Evolutionary conservation across 35 echinoderm and acorn worm species (phyloP), one percentile per base, ranked within the genome.

Genomic region (Eucidaris tribuloides): DNA sequence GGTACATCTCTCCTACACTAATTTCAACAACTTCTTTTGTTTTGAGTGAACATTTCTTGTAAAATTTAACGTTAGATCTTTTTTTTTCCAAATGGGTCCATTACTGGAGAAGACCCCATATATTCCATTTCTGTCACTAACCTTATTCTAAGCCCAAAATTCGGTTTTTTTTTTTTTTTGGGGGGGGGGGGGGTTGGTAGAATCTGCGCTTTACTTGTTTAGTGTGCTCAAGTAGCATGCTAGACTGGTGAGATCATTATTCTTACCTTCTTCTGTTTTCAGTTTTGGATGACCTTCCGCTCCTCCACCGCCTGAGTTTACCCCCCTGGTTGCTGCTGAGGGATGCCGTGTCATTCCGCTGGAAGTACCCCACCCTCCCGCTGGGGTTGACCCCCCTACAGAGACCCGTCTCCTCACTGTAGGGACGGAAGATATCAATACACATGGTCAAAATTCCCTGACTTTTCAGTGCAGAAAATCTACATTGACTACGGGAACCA

Each of bases 381-480:
- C 79, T 57, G 6, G 92, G 62, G 57, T 72, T 89, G 41, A 94
- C 74, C 11, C 92, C 92, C 27, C 59, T 85, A 86, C 92, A 94
- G 32, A 94, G 76, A 41, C 92, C 92, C 27, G 86, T 76, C 25
- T 85, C 60, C 13, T 94, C 92, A 77, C 92, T 94, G 42, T n/a
- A 77, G 63, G 37, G 64, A 42, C 39, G 27, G 72, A 83, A 60
- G 65, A 46, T 15, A 27, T 5, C 0, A 4, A 41, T 31, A 28
- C 22, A 34, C 0, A 72, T 9, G 34, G 35, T 31, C 15, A 38
- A 34, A 76, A 4, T n/a, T n/a, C n/a, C n/a, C n/a, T n/a, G n/a
- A n/a, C n/a, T n/a, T n/a, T n/a, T n/a, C n/a, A n/a, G n/a, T 44
- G 20, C 77, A 80, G 34, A 17, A 72, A 7, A 37, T 41, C 32